Base-by-base conservation (phyloP, 2,797 vertebrate genomes). In the Setipinna tenuifilis region DNA sequence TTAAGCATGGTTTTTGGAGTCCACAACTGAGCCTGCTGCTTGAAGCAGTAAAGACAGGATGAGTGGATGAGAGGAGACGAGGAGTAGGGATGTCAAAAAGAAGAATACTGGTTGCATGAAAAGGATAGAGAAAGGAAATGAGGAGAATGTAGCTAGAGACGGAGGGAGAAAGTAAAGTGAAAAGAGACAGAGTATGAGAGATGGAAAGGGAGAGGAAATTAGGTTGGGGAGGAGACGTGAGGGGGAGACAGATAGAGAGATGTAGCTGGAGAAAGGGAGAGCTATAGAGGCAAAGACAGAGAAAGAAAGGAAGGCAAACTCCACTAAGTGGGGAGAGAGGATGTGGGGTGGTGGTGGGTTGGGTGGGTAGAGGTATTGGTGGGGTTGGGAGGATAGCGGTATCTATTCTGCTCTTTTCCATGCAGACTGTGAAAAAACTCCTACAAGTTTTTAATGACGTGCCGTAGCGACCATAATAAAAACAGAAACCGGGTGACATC, bases 301-400 rank as follows among this genome's bases (percentile, higher is more conserved):
- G 11, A 68, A 21, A 28, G 62, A 28, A 6, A 7, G 23, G 5
- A 12, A 31, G 62, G n/a, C n/a, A n/a, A n/a, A n/a, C n/a, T n/a
- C n/a, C n/a, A n/a, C n/a, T n/a, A n/a, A n/a, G n/a, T n/a, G 46
- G 46, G 46, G 62, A 84, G 58, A 75, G 41, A 75, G 41, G 35
- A 41, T 41, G 35, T 41, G 5, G 35, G 35, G 35, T 41, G 35
- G 35, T 41, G 35, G 35, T 2, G 5, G 35, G 35, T 41, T 41
- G 35, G 35, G 35, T 2, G 6, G 19, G n/a, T 35, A 48, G 16
- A 71, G 25, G 46, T 44, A 44, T 78, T n/a, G n/a, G n/a, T n/a
- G 35, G 35, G 35, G 5, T 41, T 41, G 35, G 35, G 35, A 5
- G 6, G 19, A 41, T 35, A 48, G 16, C 50, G 25, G 46, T 44